A percentile compares a stretch with the other conserved stretches of the same genome.
These are phyloP conservation scores for Dermatemys mawii DNA, from an alignment of 2,113 vertebrate species.

Conservation along the genomic window DNA sequence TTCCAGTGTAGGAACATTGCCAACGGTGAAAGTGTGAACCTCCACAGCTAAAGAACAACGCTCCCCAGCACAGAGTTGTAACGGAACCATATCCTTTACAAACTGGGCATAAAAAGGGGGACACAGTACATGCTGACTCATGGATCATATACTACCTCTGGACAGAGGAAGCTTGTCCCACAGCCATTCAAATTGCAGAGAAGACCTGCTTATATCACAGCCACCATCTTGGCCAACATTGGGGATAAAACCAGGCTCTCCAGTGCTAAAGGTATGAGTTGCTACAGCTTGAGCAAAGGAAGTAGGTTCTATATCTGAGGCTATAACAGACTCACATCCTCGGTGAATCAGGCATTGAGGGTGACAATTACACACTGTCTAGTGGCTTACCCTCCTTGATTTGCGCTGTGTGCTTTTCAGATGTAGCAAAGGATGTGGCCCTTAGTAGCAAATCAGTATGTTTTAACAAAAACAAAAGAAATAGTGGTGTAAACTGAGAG, in stretches of 20 bases:
- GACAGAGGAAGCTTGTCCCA: neutral
- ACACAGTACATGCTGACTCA: neutral
- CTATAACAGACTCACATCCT: neutral
- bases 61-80: neutral
- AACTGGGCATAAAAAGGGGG: neutral
- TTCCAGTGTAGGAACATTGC: fast-evolving
- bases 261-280: neutral
- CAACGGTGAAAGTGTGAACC: neutral
- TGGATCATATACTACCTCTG: neutral
- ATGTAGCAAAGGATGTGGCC: neutral
- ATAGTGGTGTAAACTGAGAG: neutral
- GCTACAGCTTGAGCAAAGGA: neutral
- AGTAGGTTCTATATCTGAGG: neutral
- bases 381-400: neutral
- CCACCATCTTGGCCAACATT: neutral
- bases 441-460: neutral
- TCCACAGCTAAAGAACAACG: neutral
- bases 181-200: neutral
- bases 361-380: too few species aligned
- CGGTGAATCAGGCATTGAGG: neutral
- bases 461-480: neutral
- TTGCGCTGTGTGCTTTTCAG: neutral
- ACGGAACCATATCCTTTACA: neutral
- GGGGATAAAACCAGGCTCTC: neutral
- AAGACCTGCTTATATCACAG: neutral